Percentiles rank a stretch among this genome's conserved stretches.
Conservation (phyloP, 2,888 invertebrate species). For the Hyppa rectilinea region DNA sequence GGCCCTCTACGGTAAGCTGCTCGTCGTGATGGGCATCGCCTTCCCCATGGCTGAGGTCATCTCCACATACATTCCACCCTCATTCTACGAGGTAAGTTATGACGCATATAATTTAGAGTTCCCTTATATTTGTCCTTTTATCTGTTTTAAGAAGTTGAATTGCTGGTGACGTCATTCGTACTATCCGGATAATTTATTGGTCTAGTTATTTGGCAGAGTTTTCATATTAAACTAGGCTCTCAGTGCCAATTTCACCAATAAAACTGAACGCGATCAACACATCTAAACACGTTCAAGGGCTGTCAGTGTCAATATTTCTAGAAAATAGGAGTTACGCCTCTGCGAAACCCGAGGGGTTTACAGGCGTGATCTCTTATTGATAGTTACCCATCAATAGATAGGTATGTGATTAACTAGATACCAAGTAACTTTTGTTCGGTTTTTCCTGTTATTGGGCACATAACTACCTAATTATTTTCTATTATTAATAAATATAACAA, state of each 20-base stretch:
- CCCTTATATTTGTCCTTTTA: slow-evolving; percentile 41
- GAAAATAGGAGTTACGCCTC: too few species aligned
- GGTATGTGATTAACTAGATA: background rate
- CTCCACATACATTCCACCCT: slow-evolving; percentile 97
- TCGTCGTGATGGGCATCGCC: slow-evolving; percentile 98
- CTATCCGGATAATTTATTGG: background rate
- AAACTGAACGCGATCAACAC: too few species aligned
- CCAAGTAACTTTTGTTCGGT: background rate
- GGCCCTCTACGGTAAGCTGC: slow-evolving; percentile 97
- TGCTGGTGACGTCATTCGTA: slow-evolving; percentile 13
- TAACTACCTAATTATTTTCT: background rate
- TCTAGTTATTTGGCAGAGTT: slow-evolving; percentile 2
- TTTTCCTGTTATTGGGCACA: background rate
- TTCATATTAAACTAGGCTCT: background rate
- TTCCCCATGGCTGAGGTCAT: slow-evolving; percentile 99
- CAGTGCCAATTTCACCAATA: too few species aligned
- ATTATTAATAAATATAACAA: background rate
- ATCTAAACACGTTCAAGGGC: too few species aligned
- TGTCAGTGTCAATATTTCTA: too few species aligned
- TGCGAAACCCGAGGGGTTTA: too few species aligned
- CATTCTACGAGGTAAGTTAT: slow-evolving; percentile 95
- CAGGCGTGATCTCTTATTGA: too few species aligned
- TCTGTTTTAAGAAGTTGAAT: slow-evolving; percentile 32
- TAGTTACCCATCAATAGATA: background rate
- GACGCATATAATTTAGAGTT: slow-evolving; percentile 23